phyloP scores from a whole-genome alignment of 2,113 vertebrate species.

The Actinemys pallida region DNA sequence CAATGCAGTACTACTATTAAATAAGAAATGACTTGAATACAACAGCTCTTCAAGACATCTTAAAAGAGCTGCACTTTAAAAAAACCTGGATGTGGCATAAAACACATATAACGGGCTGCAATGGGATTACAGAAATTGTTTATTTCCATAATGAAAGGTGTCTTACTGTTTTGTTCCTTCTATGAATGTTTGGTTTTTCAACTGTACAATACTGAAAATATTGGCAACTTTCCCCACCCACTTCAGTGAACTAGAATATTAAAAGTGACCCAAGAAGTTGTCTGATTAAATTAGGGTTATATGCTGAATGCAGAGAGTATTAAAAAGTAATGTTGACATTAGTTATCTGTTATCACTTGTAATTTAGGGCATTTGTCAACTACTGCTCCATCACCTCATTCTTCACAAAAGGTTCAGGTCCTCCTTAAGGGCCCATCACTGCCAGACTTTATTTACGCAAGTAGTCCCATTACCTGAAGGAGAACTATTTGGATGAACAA shows the following conservation, averaged over 20 bases:
- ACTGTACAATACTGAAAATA: accelerated
- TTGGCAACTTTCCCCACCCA: neutral
- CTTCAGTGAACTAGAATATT: neutral
- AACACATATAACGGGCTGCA: neutral
- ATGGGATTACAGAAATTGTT: neutral
- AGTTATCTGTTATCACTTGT: neutral
- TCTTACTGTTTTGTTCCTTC: neutral
- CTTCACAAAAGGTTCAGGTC: neutral
- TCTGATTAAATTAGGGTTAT: neutral
- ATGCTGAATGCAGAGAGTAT: neutral
- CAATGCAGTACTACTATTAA: accelerated
- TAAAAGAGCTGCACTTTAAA: neutral
- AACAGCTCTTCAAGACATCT: constrained; percentile 9
- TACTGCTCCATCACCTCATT: neutral
- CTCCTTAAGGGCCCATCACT: neutral
- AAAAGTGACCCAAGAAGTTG: neutral
- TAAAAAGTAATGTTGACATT: neutral
- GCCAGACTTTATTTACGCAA: neutral
- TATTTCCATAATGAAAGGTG: neutral
- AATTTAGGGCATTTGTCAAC: neutral
- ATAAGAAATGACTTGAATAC: accelerated
- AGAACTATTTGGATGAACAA: neutral
- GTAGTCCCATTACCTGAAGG: neutral
- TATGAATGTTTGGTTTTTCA: neutral
- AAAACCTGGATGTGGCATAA: neutral